These are phyloP conservation scores for Oryzias dopingdopingensis DNA, from an alignment of 2,797 vertebrate genomes.

Conservation along the genomic window DNA sequence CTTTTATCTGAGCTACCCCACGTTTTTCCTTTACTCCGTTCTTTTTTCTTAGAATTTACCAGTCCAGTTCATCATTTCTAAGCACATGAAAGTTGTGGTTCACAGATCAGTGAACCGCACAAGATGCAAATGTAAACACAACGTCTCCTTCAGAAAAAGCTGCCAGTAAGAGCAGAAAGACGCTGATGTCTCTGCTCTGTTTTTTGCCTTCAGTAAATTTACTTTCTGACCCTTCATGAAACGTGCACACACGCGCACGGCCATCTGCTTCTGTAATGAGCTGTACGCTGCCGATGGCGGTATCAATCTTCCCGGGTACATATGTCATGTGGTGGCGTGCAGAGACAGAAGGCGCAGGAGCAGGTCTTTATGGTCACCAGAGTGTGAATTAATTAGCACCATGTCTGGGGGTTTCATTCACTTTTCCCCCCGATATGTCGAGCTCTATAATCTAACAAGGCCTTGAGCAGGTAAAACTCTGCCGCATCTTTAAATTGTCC, in stretches of 20 bases:
- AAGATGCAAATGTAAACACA: neutral
- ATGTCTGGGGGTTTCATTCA: constrained; percentile 50
- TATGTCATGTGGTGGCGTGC: constrained; percentile 44
- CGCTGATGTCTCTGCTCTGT: constrained; percentile 11
- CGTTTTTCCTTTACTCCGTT: too few species aligned
- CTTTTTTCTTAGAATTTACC: too few species aligned
- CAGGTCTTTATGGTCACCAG: constrained; percentile 47
- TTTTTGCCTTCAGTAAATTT: constrained; percentile 9
- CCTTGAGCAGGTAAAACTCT: constrained; percentile 36
- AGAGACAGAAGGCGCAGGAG: constrained; percentile 30
- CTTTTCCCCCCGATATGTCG: constrained; percentile 47
- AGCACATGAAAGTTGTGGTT: too few species aligned
- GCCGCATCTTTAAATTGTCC: constrained; percentile 33
- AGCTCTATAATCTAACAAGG: constrained; percentile 51
- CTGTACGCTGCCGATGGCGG: constrained; percentile 42
- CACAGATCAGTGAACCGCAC: neutral
- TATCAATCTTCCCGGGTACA: constrained; percentile 63
- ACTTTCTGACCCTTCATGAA: constrained; percentile 37
- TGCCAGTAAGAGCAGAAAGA: neutral
- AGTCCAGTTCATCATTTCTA: too few species aligned
- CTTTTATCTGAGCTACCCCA: too few species aligned
- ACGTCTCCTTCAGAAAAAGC: neutral
- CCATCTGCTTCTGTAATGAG: constrained; percentile 59
- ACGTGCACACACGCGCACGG: constrained; percentile 10
- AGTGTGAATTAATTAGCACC: constrained; percentile 66